A percentile compares a stretch with the other conserved stretches of the same genome.
These are phyloP conservation scores for Neoniphon sammara DNA, from an alignment of 2,797 vertebrate genomes.

Conservation along the genomic window DNA sequence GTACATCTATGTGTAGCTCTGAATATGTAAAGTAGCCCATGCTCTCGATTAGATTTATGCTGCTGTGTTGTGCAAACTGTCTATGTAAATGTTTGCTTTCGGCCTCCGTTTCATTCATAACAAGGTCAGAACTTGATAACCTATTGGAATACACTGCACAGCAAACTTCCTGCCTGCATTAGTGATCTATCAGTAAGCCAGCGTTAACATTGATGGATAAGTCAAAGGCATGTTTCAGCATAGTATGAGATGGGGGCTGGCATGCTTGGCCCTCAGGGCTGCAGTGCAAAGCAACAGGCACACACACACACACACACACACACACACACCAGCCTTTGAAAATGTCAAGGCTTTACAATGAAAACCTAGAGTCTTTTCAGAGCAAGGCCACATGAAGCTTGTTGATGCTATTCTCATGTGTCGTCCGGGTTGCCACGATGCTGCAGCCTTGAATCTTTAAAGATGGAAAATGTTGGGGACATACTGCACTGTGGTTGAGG, in stretches of 20 bases:
- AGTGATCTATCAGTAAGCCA: background rate
- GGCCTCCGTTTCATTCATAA: background rate
- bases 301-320: conserved; percentile 1
- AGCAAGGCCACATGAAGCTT: conserved; percentile 29
- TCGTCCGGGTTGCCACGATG: conserved; percentile 19
- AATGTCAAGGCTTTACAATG: conserved; percentile 54
- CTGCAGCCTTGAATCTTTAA: background rate
- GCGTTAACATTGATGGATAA: conserved; percentile 33
- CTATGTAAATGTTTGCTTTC: background rate
- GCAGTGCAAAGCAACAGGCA: conserved; percentile 29
- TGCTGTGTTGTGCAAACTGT: background rate
- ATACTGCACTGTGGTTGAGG: conserved; percentile 33
- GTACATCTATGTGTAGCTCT: background rate
- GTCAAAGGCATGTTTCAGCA: conserved; percentile 56
- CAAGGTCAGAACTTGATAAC: conserved; percentile 4
- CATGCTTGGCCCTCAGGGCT: conserved; percentile 33
- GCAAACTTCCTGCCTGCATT: conserved; percentile 24
- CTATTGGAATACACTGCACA: conserved; percentile 3
- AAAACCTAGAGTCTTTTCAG: conserved; percentile 34
- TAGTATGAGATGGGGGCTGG: conserved; percentile 17
- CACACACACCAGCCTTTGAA: conserved; percentile 18
- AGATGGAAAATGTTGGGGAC: conserved; percentile 23
- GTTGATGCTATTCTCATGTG: conserved; percentile 21
- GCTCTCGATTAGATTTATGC: background rate
- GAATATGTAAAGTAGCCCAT: background rate